A percentile compares a stretch with the other conserved stretches of the same genome.
These are phyloP conservation scores for Trypoxylon attenuatum DNA, from an alignment of 2,888 invertebrate species.

Conservation along the genomic window DNA sequence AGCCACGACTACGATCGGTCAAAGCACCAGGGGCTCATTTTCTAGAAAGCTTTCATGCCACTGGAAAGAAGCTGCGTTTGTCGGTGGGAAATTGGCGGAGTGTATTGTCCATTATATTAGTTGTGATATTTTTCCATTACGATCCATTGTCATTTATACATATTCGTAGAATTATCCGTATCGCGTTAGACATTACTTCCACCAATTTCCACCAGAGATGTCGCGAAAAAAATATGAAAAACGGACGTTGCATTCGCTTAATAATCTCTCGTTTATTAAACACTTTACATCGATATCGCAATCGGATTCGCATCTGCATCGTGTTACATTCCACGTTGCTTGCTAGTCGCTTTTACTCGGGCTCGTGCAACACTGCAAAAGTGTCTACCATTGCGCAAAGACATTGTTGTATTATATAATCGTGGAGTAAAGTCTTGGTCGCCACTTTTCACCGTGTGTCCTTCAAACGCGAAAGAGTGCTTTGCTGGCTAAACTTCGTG, in stretches of 20 bases:
- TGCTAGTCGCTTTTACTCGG: too few species aligned
- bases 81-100: constrained; percentile 34
- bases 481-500: too few species aligned
- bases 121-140: not conserved
- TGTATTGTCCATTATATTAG: not conserved
- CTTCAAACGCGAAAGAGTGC: too few species aligned
- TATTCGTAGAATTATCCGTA: not conserved
- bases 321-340: not conserved
- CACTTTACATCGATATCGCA: not conserved
- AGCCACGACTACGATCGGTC: constrained; percentile 42
- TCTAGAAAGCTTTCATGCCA: constrained; percentile 46
- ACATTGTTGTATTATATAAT: too few species aligned
- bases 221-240: constrained; percentile 8
- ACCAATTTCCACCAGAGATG: constrained; percentile 23
- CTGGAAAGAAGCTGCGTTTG: constrained; percentile 38
- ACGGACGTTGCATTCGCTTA: constrained; percentile 7
- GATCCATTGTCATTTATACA: not conserved
- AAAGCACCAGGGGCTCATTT: constrained; percentile 19
- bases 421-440: too few species aligned
- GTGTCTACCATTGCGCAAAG: too few species aligned
- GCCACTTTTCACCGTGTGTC: too few species aligned
- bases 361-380: too few species aligned
- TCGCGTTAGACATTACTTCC: too few species aligned
- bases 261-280: not conserved
- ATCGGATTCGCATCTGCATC: not conserved